phyloP scores from a whole-genome alignment of 2,797 vertebrate species.

The Carduelis carduelis region DNA sequence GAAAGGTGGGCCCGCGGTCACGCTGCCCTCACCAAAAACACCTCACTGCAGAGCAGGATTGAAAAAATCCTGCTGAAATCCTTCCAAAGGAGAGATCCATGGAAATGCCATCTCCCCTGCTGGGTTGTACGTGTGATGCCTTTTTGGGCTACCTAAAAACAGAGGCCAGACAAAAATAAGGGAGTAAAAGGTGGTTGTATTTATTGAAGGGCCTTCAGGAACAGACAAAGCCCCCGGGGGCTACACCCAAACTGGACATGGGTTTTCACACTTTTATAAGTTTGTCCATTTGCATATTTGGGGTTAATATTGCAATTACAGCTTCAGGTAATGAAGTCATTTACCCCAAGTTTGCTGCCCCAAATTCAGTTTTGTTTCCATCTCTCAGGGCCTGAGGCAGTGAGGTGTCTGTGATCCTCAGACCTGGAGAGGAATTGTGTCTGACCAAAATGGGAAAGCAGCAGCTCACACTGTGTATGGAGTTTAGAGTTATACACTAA shows the following conservation, averaged over 20 bases:
- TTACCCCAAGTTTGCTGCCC: background rate
- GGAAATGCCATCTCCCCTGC: background rate
- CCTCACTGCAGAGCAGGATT: background rate
- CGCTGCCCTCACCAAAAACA: background rate
- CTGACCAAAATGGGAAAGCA: background rate
- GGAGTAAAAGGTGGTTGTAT: rapidly evolving
- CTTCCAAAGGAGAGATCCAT: background rate
- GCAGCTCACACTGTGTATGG: rapidly evolving
- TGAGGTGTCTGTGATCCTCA: background rate
- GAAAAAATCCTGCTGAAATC: background rate
- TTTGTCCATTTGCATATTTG: background rate
- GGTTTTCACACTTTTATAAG: background rate
- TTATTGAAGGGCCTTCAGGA: background rate
- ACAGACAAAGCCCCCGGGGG: background rate
- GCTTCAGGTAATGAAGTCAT: background rate
- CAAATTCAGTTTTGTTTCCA: background rate
- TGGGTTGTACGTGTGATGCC: background rate
- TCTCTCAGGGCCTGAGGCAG: rapidly evolving
- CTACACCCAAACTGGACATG: background rate
- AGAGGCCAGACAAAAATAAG: background rate
- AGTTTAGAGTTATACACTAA: background rate
- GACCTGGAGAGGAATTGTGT: background rate
- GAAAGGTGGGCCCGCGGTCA: background rate
- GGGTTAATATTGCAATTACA: background rate
- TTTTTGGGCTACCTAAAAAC: background rate